Evolutionary conservation across 2,797 vertebrate genomes (phyloP), one percentile per base, ranked within the genome.

Genomic region (Paratrypauchen microcephalus): DNA sequence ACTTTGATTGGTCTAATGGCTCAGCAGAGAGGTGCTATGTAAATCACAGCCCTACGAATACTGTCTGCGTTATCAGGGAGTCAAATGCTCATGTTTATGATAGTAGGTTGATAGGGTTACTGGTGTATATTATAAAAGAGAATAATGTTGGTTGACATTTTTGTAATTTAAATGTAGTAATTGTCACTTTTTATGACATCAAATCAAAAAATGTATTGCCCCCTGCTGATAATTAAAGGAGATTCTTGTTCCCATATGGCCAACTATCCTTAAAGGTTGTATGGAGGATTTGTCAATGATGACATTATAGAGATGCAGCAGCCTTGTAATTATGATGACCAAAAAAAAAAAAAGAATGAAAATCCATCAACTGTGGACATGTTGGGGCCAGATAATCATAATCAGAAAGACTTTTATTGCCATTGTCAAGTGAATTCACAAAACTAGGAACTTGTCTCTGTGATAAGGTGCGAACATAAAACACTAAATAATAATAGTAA

Each of bases 1-100:
- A 76, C 72, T 82, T 70, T 83, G 78, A 86, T 83, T 81, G 81
- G 81, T 73, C 81, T 86, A 75, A 87, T 88, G 80, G 71, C 74
- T 66, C 41, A 26, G 75, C 70, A 61, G 60, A 76, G 68, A 82
- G 72, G 64, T 67, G 68, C 57, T 36, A 15, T 64, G 24, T 47
- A 58, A 72, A 21, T 66, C 57, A 62, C 68, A 69, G 62, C 69
- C 75, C 74, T 69, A 18, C 19, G 4, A 39, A 39, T 26, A 28
- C 16, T 12, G 19, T 9, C 63, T 4, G 45, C 26, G 18, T 50
- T 82, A 68, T 23, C 28, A 36, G 28, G 32, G 57, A 15, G 63
- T 47, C 21, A 72, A 67, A 77, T 60, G 45, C 30, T 45, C 28
- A 63, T 65, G 48, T 74, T 48, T 66, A 0, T 71, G 36, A 76